Base-by-base conservation (phyloP, 2,888 invertebrate genomes). In the Cataglyphis albicans region DNA sequence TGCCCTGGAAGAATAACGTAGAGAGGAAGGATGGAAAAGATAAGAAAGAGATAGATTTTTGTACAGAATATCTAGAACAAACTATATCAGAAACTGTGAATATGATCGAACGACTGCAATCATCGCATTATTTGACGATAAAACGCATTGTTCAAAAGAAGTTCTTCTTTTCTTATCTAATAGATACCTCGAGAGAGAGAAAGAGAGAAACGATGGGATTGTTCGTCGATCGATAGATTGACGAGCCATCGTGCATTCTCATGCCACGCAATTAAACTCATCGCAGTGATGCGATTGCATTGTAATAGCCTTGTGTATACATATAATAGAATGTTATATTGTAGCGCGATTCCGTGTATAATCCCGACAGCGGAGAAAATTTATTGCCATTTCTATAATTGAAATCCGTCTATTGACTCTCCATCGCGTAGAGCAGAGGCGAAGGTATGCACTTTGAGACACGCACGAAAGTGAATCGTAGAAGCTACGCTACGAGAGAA, bases 81-180 rank as follows among this genome's bases (percentile, higher is more conserved):
- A 18, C 41, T 48, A 68, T 75, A 84, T 86, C 84, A 76, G 81
- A 86, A 86, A 84, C 57, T 78, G 70, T 32, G 78, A 44, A 70
- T 74, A 41, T 9, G 64, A 74, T n/a, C 55, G 78, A 74, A 73
- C 32, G 72, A 80, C 44, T 81, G 86, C 65, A 61, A 78, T 81
- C 64, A 82, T 41, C 61, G 48, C 72, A 61, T 29, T 29, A 29
- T 29, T 29, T 55, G 78, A 81, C 74, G 74, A 81, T 48, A 81
- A 73, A 21, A 59, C 44, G 52, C 48, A 41, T 59, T 21, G 76
- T 32, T 32, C 41, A 18, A n/a, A 32, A 15, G 21, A 61, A n/a
- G 32, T 48, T 25, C 65, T 38, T 21, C 38, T 21, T 63, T 63
- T 52, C 70, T 59, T 25, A 57, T 52, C 65, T 59, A 81, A 65